Evolutionary conservation across 2,797 vertebrate genomes (phyloP).

Genomic region (Amniataba percoides): DNA sequence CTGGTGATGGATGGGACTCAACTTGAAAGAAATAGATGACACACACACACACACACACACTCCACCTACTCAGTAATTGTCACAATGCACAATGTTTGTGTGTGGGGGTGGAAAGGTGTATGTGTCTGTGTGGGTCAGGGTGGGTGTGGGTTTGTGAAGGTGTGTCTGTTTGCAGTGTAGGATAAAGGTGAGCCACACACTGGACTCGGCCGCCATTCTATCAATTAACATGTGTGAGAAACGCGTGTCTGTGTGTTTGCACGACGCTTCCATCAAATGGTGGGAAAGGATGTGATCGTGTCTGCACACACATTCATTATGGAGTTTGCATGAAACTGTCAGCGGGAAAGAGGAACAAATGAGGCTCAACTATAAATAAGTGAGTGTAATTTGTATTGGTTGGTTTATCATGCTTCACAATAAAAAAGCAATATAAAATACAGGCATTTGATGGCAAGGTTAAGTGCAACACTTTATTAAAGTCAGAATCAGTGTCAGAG

Average conservation of each 20-base stretch:
- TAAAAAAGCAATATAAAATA: not conserved
- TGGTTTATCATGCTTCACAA: not conserved
- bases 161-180: conserved; percentile 40
- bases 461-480: not conserved
- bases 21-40: conserved; percentile 53
- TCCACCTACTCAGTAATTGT: conserved; percentile 38
- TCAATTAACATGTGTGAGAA: conserved; percentile 30
- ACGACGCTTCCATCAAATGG: not conserved
- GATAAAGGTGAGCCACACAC: conserved; percentile 13
- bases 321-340: not conserved
- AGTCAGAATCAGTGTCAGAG: not conserved
- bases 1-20: conserved; percentile 63
- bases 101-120: not conserved
- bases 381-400: not conserved
- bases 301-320: not conserved
- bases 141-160: not conserved
- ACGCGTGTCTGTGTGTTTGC: not conserved
- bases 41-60: conserved; percentile 2
- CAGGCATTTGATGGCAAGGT: too few relatives aligned
- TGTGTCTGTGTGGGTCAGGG: conserved; percentile 21
- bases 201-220: conserved; percentile 8
- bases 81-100: conserved; percentile 18
- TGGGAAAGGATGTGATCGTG: not conserved
- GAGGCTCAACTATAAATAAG: not conserved
- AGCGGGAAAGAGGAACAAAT: conserved; percentile 1